Evolutionary conservation across 2,888 invertebrate genomes (phyloP).

Genomic region (Acanthosepion lycidas): DNA sequence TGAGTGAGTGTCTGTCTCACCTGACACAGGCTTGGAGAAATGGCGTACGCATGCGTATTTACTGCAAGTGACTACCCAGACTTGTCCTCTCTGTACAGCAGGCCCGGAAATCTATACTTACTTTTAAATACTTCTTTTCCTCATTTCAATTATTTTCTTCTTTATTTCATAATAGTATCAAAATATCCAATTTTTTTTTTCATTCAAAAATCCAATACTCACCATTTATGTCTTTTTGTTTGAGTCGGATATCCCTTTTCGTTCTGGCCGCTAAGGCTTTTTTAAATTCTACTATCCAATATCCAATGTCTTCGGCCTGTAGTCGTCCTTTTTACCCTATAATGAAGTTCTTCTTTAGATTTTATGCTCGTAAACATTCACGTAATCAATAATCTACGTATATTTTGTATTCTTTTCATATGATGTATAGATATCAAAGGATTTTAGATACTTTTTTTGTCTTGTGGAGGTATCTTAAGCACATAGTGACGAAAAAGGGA

Average conservation of each 20-base stretch:
- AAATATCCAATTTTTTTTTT: neutral
- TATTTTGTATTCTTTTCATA: neutral
- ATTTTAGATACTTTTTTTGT: conserved; percentile 33
- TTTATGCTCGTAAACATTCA: neutral
- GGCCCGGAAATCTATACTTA: neutral
- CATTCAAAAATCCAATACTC: neutral
- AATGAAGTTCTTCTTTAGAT: no score
- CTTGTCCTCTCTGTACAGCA: neutral
- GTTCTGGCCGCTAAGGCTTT: neutral
- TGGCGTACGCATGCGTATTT: neutral
- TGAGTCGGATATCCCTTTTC: neutral
- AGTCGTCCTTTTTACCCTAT: no score
- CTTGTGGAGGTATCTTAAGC: neutral
- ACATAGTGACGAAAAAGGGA: neutral
- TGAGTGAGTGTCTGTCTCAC: conserved; percentile 17
- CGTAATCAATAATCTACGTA: neutral
- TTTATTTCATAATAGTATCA: neutral
- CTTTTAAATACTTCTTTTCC: neutral
- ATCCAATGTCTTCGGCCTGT: no score
- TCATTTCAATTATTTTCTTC: neutral
- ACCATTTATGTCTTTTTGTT: neutral
- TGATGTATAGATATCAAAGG: neutral
- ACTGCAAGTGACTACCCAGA: neutral
- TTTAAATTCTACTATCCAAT: neutral
- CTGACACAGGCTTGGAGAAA: neutral